Evolutionary conservation across 64 coral and sea anemone genomes (phyloP).

Genomic region (Pachyseris speciosa): DNA sequence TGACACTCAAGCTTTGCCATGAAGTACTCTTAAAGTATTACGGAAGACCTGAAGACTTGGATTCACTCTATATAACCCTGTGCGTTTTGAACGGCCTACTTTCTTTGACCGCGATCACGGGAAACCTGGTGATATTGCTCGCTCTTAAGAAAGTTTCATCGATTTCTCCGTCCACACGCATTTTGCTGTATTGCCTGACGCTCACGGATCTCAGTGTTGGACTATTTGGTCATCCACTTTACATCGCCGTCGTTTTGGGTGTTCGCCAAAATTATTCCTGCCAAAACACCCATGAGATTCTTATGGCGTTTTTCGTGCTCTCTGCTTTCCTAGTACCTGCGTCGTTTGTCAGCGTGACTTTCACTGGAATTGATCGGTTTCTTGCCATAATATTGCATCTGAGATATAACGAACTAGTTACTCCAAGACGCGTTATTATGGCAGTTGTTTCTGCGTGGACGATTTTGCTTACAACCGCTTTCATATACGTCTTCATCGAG

Average conservation of each 20-base stretch:
- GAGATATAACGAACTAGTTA: constrained; percentile 4
- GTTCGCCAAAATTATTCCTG: not conserved
- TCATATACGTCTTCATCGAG: not conserved
- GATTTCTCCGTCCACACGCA: not conserved
- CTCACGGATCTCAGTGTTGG: not conserved
- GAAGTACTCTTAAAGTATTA: not conserved
- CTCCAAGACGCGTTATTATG: not conserved
- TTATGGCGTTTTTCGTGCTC: not conserved
- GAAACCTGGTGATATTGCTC: constrained; percentile 8
- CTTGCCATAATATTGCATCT: constrained; percentile 10
- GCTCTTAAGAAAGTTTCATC: constrained; percentile 14
- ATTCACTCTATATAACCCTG: not conserved
- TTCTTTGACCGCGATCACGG: not conserved
- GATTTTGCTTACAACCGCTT: not conserved
- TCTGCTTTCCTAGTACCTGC: not conserved
- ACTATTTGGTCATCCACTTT: not conserved
- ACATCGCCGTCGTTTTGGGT: not conserved
- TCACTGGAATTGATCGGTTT: constrained; percentile 17
- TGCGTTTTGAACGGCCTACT: not conserved
- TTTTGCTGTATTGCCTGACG: not conserved
- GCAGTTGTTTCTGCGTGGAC: not conserved
- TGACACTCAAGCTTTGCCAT: not conserved
- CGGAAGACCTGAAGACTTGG: not conserved
- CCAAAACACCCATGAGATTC: not conserved
- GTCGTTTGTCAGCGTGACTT: not conserved